phyloP scores from a whole-genome alignment of 2,797 vertebrate species.

The Paramormyrops hopkinsi region DNA sequence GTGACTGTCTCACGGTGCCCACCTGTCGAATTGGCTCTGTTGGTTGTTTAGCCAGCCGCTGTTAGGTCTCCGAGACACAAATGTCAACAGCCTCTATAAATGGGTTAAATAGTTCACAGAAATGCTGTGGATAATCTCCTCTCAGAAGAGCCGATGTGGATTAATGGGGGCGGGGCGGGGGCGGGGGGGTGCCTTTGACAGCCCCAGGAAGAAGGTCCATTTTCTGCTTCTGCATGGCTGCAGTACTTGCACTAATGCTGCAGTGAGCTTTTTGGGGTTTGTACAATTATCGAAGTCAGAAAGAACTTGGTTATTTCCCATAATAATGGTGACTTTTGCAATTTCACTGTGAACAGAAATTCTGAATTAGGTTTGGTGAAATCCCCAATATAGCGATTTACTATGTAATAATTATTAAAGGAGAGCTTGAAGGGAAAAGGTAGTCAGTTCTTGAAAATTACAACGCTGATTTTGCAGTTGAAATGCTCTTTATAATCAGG shows the following conservation, averaged over 20 bases:
- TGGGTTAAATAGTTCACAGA: neutral
- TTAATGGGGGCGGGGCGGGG: neutral
- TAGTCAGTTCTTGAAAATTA: neutral
- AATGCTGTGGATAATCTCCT: neutral
- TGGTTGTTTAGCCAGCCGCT: neutral
- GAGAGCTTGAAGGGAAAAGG: neutral
- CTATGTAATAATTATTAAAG: neutral
- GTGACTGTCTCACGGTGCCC: neutral
- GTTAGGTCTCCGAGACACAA: neutral
- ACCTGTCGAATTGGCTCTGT: conserved; percentile 9
- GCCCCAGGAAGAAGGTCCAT: neutral
- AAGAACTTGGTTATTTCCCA: neutral
- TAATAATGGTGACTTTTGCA: neutral
- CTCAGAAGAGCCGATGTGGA: neutral
- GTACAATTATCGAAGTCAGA: neutral
- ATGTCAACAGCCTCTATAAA: conserved; percentile 10
- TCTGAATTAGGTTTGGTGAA: neutral
- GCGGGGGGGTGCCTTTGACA: no score
- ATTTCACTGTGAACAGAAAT: neutral
- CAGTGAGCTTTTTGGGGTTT: neutral
- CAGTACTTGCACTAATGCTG: neutral
- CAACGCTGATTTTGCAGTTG: neutral
- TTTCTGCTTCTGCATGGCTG: neutral
- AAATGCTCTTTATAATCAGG: neutral
- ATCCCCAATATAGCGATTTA: neutral